phyloP scores from a whole-genome alignment of 2,797 vertebrate genomes.

The Chelon auratus region DNA sequence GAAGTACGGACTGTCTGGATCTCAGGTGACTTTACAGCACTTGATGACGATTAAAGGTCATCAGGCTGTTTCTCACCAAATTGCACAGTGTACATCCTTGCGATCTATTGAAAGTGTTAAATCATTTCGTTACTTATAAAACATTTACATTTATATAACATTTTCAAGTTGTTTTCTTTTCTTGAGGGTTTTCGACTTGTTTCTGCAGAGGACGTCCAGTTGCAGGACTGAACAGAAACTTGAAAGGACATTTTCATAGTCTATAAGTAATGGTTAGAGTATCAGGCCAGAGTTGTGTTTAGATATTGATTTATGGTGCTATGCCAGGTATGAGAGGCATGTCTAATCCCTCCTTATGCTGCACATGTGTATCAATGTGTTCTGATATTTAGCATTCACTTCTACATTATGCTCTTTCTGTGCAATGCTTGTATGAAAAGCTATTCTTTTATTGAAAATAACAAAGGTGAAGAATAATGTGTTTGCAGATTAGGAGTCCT shows the following conservation, averaged over 20 bases:
- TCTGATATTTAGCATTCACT: neutral
- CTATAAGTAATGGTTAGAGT: neutral
- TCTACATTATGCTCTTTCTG: neutral
- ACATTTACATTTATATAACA: too few species aligned
- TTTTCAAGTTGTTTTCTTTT: neutral
- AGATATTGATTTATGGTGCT: neutral
- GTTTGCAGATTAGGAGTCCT: conserved; percentile 87
- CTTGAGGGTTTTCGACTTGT: neutral
- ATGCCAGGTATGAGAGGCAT: neutral
- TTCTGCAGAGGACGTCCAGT: neutral
- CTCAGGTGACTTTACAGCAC: neutral
- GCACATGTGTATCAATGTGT: neutral
- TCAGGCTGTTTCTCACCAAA: neutral
- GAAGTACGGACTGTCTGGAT: neutral
- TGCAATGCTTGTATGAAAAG: neutral
- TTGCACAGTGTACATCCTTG: neutral
- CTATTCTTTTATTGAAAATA: neutral
- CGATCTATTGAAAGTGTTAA: neutral
- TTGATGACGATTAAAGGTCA: neutral
- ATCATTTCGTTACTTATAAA: neutral
- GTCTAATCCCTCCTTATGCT: neutral
- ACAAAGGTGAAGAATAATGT: conserved; percentile 14
- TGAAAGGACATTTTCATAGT: neutral
- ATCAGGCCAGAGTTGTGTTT: neutral
- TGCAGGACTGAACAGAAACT: neutral